Evolutionary conservation across 64 coral and sea anemone genomes (phyloP).

Genomic region (Trachythela sp.): DNA sequence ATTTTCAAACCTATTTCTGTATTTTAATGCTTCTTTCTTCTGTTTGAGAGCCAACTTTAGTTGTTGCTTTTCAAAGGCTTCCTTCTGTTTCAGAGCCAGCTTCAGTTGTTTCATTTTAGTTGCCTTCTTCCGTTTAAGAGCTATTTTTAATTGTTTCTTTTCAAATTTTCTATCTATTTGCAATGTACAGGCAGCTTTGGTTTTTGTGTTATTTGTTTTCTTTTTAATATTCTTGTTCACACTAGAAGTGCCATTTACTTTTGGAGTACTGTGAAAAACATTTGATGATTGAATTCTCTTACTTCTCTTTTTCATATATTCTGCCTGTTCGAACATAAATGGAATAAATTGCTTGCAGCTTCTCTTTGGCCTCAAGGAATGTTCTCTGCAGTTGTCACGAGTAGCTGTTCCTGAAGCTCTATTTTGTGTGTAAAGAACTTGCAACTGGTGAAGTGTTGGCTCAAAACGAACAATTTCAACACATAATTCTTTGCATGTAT

Average conservation of each 20-base stretch:
- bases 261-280: background rate
- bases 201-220: background rate
- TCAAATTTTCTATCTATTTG: background rate
- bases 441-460: slow-evolving; percentile 1
- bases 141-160: background rate
- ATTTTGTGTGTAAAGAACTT: background rate
- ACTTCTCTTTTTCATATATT: background rate
- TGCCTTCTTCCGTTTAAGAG: background rate
- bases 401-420: background rate
- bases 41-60: background rate
- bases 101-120: background rate
- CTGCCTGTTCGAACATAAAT: background rate
- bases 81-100: background rate
- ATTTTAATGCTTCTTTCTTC: slow-evolving; percentile 27
- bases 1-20: slow-evolving; percentile 12
- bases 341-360: background rate
- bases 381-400: background rate
- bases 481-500: background rate
- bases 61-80: background rate
- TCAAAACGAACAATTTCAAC: background rate
- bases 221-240: background rate
- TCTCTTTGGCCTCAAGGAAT: background rate
- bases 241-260: background rate
- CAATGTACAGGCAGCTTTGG: background rate
- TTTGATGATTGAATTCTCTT: background rate